Percentiles rank a stretch among this genome's conserved stretches.
These are phyloP conservation scores for Cryptotis parvus DNA, from an alignment of 2,113 vertebrate genomes.

Conservation along the genomic window DNA sequence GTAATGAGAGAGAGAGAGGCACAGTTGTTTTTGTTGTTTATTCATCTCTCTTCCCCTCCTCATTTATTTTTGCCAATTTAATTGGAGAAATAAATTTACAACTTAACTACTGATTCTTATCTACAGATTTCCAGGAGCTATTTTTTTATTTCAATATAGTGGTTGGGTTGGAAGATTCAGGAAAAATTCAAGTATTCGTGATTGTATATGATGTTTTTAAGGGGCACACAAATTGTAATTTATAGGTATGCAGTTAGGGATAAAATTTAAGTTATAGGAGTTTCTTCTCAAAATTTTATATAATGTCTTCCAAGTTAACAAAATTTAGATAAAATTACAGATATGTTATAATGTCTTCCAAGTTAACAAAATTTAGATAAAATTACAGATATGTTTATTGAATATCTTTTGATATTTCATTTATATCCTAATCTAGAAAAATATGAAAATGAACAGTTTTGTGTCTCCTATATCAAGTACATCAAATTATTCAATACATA, in stretches of 20 bases:
- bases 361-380: constrained; percentile 25
- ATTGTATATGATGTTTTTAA: not conserved
- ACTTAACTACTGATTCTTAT: not conserved
- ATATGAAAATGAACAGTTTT: not conserved
- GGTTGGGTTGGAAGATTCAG: not conserved
- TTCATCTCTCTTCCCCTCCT: not conserved
- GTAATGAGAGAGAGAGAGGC: not conserved
- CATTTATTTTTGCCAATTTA: constrained; percentile 21
- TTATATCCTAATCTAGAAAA: constrained; percentile 5
- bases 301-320: not conserved
- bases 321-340: constrained; percentile 4
- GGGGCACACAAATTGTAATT: not conserved
- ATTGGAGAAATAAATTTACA: constrained; percentile 41
- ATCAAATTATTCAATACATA: not conserved
- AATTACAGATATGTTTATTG: not conserved
- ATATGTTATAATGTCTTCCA: not conserved
- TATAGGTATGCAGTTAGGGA: not conserved
- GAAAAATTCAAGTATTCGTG: not conserved
- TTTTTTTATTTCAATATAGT: constrained; percentile 4
- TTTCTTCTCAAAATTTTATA: not conserved
- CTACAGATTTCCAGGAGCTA: not conserved
- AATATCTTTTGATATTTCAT: not conserved
- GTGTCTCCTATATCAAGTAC: not conserved
- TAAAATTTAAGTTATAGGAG: not conserved
- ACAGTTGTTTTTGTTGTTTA: not conserved